Base-by-base conservation (phyloP, 1,140 invertebrate genomes). In the Gryllus bimaculatus region DNA sequence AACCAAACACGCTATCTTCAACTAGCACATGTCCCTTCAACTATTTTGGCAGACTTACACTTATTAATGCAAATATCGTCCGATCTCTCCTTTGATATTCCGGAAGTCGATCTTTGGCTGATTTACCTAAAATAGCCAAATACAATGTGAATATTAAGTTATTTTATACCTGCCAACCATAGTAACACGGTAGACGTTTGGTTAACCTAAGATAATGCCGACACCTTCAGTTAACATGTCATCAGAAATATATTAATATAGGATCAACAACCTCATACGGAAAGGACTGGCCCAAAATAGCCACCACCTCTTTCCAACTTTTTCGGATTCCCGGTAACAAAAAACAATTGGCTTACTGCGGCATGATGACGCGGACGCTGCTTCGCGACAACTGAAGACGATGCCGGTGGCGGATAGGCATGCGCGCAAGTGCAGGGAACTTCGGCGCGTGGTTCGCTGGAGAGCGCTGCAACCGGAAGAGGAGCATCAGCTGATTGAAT, bases 1-100 rank as follows among this genome's bases (percentile, higher is more conserved):
- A 85, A 96, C 97, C 8, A 99, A 87, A 85, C 92, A 92, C 0
- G 97, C n/a, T 98, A 84, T 99, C 98, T 87, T 99, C 98, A 18
- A 98, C 92, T 8, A 99, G 88, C 0, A 98, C 96, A 0, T 96
- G 95, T 0, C 89, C 91, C 80, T 93, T 90, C 2, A n/a, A 98
- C 87, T 74, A 91, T 86, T 75, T 91, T 86, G 3, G 97, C 97
- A 83, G 93, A 91, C 82, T 90, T 89, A 84, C 95, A 97, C 86
- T 99, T 99, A 74, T 91, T 90, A 21, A 87, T 88, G 54, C 92
- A 94, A 81, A 99, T 93, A 54, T 96, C 93, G 49, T 96, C n/a
- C 90, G 10, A 96, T 90, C 83, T 96, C 94, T 7, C 97, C 97
- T n/a, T 87, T 99, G 97, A 83, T 95, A 91, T 87, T 99, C 97